Percentiles rank a stretch among this genome's conserved stretches.
Evolutionary conservation across 1,140 invertebrate genomes (phyloP).

Genomic region (Tetraneura akinire): DNA sequence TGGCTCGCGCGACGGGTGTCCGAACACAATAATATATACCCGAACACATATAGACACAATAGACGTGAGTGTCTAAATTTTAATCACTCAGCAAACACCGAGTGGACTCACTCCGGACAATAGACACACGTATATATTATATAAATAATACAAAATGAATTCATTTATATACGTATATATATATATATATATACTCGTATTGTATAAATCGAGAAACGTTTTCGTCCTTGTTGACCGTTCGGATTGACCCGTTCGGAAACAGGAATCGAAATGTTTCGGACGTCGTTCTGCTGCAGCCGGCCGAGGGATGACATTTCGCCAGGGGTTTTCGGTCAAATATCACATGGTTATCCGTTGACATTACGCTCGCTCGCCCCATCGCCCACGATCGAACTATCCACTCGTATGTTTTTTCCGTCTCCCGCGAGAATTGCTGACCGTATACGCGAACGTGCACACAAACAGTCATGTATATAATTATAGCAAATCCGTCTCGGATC

Average conservation of each 20-base stretch:
- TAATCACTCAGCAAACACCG: slow-evolving; percentile 16
- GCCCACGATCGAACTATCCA: background rate
- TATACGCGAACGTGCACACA: background rate
- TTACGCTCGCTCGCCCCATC: background rate
- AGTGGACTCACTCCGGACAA: background rate
- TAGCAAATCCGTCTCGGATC: slow-evolving; percentile 13
- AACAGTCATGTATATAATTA: background rate
- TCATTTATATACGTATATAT: too few species aligned
- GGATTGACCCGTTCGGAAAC: background rate
- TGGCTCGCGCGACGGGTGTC: background rate
- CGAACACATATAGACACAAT: too few species aligned
- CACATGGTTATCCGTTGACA: slow-evolving; percentile 2
- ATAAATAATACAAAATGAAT: too few species aligned
- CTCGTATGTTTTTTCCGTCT: background rate
- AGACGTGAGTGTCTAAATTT: background rate
- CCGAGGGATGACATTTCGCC: slow-evolving; percentile 13
- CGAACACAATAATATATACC: background rate
- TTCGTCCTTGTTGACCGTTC: slow-evolving; percentile 31
- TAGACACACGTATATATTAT: too few species aligned
- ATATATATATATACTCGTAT: too few species aligned
- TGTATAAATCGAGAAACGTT: too few species aligned
- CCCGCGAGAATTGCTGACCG: slow-evolving; percentile 16
- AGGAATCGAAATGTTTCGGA: background rate
- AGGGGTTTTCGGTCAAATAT: slow-evolving; percentile 30
- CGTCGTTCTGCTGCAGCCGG: too few species aligned